Evolutionary conservation across 2,113 vertebrate species (phyloP).

Genomic region (Melanotaenia duboulayi): DNA sequence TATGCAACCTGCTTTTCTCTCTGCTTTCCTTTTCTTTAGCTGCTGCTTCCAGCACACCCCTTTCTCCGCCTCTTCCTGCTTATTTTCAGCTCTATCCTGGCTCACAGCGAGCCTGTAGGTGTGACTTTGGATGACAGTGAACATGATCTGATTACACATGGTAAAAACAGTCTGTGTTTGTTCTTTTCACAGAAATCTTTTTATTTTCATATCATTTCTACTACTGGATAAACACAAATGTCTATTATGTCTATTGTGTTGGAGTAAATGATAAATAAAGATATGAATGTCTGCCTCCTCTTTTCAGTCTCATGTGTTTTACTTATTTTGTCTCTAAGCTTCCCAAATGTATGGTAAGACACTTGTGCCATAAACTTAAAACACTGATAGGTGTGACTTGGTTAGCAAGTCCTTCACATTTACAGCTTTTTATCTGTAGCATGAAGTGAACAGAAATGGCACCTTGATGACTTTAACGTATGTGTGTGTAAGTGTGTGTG

Average conservation of each 20-base stretch:
- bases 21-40: conserved; percentile 13
- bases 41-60: background rate
- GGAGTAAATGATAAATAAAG: no score
- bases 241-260: background rate
- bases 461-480: background rate
- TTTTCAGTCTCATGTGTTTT: no score
- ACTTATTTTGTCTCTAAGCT: background rate
- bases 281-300: no score
- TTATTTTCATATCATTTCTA: background rate
- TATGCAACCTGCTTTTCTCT: conserved; percentile 28
- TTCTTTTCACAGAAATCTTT: background rate
- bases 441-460: background rate
- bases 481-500: conserved; percentile 8
- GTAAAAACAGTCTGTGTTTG: no score
- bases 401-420: no score
- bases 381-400: no score
- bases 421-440: background rate
- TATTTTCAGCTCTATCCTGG: background rate
- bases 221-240: background rate
- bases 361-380: no score
- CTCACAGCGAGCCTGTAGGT: background rate
- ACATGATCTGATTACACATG: background rate
- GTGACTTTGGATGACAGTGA: background rate
- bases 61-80: background rate
- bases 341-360: background rate